Percentiles rank a stretch among this genome's conserved stretches.
Evolutionary conservation across 30 jellyfish, hydroid and myxozoan species (phyloP).

Genomic region (Thelohanellus kitauei): DNA sequence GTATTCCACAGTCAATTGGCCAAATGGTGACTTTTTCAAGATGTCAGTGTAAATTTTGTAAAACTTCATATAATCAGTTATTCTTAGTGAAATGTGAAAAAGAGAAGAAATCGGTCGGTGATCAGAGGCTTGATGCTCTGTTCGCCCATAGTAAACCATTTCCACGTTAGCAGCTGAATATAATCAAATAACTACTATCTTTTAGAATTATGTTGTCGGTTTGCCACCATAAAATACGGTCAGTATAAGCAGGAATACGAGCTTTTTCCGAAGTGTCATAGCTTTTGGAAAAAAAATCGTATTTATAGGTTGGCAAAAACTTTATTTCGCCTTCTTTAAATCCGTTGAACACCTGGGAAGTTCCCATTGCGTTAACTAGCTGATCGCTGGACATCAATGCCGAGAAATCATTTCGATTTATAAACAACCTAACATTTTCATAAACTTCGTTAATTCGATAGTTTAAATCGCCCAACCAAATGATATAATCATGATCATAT

Average conservation of each 20-base stretch:
- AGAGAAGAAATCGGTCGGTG: too few relatives aligned
- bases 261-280: constrained; percentile 72
- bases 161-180: constrained; percentile 1
- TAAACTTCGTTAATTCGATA: constrained; percentile 60
- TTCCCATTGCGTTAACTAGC: constrained; percentile 12
- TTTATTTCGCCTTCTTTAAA: constrained; percentile 72
- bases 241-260: constrained; percentile 99
- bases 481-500: constrained; percentile 28
- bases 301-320: constrained; percentile 84
- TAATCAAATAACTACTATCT: background rate
- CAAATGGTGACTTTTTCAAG: too few relatives aligned
- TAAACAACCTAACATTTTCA: constrained; percentile 25
- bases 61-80: too few relatives aligned
- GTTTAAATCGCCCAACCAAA: constrained; percentile 95
- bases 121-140: constrained; percentile 76
- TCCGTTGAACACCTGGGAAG: constrained; percentile 21
- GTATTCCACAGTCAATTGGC: too few relatives aligned
- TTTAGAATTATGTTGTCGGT: background rate
- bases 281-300: constrained; percentile 67
- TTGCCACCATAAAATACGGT: constrained; percentile 73
- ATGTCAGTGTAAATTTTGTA: too few relatives aligned
- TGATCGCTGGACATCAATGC: constrained; percentile 41
- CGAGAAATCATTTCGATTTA: constrained; percentile 24
- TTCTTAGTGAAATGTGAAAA: too few relatives aligned
- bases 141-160: constrained; percentile 65